These are phyloP conservation scores for Drosophila miranda DNA, from an alignment of 1,140 invertebrate species.

Conservation along the genomic window DNA sequence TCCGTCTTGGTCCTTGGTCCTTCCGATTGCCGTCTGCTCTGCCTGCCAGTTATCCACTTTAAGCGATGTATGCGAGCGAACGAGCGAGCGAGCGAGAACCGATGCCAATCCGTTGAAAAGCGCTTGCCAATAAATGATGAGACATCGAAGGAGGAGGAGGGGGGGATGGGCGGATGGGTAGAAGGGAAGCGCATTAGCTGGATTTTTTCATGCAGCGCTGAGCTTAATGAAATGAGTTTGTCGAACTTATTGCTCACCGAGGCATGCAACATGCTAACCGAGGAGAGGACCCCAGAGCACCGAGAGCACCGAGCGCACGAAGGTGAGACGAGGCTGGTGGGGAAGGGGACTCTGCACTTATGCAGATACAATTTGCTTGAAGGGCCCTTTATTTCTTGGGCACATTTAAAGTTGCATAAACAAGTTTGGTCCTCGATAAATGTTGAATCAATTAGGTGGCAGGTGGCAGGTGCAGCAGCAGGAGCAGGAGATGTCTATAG, in stretches of 20 bases:
- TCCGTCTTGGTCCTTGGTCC: neutral
- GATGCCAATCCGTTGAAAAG: constrained; percentile 76
- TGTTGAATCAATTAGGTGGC: constrained; percentile 4
- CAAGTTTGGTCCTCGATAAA: constrained; percentile 30
- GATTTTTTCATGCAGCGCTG: constrained; percentile 63
- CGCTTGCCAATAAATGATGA: constrained; percentile 79
- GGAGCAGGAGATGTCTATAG: too few relatives aligned
- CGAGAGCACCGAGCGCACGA: too few relatives aligned
- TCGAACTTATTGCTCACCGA: constrained; percentile 76
- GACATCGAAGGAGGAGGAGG: constrained; percentile 46
- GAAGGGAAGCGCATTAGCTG: constrained; percentile 63
- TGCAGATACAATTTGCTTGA: constrained; percentile 46
- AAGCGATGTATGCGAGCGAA: constrained; percentile 34
- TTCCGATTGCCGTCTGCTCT: neutral
- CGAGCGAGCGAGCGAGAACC: constrained; percentile 30
- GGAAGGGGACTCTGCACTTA: constrained; percentile 22
- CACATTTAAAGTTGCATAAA: constrained; percentile 45
- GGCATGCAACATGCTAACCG: constrained; percentile 68
- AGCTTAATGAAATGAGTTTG: constrained; percentile 81
- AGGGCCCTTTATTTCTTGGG: constrained; percentile 26
- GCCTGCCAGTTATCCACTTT: constrained; percentile 5
- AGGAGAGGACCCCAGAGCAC: too few relatives aligned
- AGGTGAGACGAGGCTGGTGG: neutral
- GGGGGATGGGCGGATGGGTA: constrained; percentile 3
- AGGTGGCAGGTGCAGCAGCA: too few relatives aligned